Base-by-base conservation (phyloP, 2,888 invertebrate genomes). In the Andrena bicolor region DNA sequence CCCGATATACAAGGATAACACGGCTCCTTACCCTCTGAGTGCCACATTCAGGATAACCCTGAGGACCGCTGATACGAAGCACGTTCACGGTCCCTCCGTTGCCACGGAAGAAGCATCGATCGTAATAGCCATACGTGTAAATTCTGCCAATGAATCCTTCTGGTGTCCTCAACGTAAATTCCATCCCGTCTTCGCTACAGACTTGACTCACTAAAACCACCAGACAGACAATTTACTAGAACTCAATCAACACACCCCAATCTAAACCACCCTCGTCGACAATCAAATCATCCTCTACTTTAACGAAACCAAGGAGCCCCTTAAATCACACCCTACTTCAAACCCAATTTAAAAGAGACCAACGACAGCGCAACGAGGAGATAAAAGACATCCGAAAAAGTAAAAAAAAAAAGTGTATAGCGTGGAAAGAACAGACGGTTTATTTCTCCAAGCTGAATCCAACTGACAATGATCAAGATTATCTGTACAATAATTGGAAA, bases 101-200 rank as follows among this genome's bases (percentile, higher is more conserved):
- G 10, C 98, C 98, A 76, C 98, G 96, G 95, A 98, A 98, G 95
- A 98, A 98, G 92, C 98, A 98, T 16, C 96, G 94, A 92, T 98
- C 98, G 92, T 98, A 98, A 94, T 97, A 98, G 1, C 98, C 98
- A 90, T 98, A 98, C 0, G 98, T 97, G 93, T 98, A 98, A 93
- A 98, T 98, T 70, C 98, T 95, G 2, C 98, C 98, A 87, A 97
- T 96, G 93, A 98, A 98, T 10, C 97, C 97, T 95, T 98, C 98
- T 0, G 98, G 97, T 0, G 98, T 97, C 81, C 97, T 95, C 70
- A 98, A 95, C 0, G 98, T 98, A 92, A 98, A 98, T 93, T 98
- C 98, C 98, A 98, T 98, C 0, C 98, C 98, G 92, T 98, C 98
- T 94, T 98, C 98, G 90, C 97, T 98, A 94, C 98, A 98, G 0